A percentile compares a stretch with the other conserved stretches of the same genome.
Evolutionary conservation across 2,888 invertebrate genomes (phyloP).

Genomic region (Platycnemis pennipes): DNA sequence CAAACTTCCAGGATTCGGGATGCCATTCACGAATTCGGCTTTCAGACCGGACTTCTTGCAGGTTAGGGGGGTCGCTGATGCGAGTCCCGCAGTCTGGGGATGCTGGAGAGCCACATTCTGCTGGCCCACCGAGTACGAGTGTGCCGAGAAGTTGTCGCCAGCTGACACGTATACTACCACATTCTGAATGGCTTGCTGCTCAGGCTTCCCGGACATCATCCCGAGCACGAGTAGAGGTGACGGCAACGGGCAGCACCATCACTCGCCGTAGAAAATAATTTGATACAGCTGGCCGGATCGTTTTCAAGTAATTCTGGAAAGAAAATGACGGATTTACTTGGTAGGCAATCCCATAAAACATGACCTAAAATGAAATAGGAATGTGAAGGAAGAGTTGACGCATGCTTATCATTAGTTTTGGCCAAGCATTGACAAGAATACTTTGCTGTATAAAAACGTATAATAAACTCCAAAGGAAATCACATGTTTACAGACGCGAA

Average conservation of each 20-base stretch:
- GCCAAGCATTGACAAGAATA: too few relatives aligned
- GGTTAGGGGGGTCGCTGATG: slow-evolving; percentile 66
- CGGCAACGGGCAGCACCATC: slow-evolving; percentile 83
- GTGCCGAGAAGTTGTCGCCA: slow-evolving; percentile 80
- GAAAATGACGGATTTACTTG: neutral
- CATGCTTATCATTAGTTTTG: too few relatives aligned
- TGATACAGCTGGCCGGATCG: slow-evolving; percentile 46
- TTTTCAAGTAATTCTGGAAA: slow-evolving; percentile 62
- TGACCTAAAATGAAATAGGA: too few relatives aligned
- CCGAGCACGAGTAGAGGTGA: slow-evolving; percentile 77
- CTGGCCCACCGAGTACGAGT: slow-evolving; percentile 79
- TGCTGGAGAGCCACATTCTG: slow-evolving; percentile 77
- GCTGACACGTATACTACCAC: slow-evolving; percentile 83
- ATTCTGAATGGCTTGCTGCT: slow-evolving; percentile 83
- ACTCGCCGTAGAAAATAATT: slow-evolving; percentile 79
- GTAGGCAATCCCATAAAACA: too few relatives aligned
- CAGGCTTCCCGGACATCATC: slow-evolving; percentile 90
- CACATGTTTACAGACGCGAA: too few relatives aligned
- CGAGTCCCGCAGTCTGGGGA: slow-evolving; percentile 65
- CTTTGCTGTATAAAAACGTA: too few relatives aligned
- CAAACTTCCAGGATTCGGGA: slow-evolving; percentile 79
- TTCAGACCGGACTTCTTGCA: slow-evolving; percentile 62
- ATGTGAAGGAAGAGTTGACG: too few relatives aligned
- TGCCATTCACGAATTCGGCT: slow-evolving; percentile 68
- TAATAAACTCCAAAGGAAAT: too few relatives aligned